These are phyloP conservation scores for Thaumatotibia leucotreta DNA, from an alignment of 1,140 invertebrate species.

Conservation along the genomic window DNA sequence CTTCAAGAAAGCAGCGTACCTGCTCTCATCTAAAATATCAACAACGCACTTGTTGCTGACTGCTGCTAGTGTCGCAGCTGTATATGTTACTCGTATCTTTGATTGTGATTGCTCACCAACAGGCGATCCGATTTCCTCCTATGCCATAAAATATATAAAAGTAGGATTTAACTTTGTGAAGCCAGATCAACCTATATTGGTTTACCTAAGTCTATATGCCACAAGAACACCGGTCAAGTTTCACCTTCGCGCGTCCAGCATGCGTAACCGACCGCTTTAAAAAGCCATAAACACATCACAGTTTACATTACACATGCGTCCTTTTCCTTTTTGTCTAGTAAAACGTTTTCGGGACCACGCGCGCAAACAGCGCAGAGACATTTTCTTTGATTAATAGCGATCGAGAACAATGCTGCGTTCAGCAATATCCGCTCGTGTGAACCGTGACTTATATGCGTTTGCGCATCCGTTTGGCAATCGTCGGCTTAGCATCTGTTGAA, in stretches of 20 bases:
- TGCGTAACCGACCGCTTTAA: not conserved
- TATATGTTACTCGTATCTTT: too few relatives aligned
- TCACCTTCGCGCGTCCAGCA: not conserved
- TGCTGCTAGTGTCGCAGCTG: too few relatives aligned
- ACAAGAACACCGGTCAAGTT: not conserved
- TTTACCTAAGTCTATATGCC: not conserved
- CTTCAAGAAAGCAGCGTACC: too few relatives aligned
- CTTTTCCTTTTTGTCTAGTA: not conserved
- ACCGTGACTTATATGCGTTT: slow-evolving; percentile 9
- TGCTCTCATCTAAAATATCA: too few relatives aligned
- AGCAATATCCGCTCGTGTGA: slow-evolving; percentile 11
- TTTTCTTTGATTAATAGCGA: slow-evolving; percentile 13
- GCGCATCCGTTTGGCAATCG: slow-evolving; percentile 7
- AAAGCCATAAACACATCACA: not conserved
- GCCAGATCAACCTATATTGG: not conserved
- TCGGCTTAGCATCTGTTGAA: not conserved
- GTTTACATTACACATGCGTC: not conserved
- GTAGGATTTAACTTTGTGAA: too few relatives aligned
- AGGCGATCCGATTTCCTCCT: too few relatives aligned
- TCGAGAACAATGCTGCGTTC: slow-evolving; percentile 4
- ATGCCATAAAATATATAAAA: too few relatives aligned
- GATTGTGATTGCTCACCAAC: too few relatives aligned
- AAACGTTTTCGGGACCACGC: not conserved
- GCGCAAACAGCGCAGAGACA: slow-evolving; percentile 4
- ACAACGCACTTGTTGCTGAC: too few relatives aligned